phyloP scores from a whole-genome alignment of 2,888 invertebrate species.

The Heliconius cydno region DNA sequence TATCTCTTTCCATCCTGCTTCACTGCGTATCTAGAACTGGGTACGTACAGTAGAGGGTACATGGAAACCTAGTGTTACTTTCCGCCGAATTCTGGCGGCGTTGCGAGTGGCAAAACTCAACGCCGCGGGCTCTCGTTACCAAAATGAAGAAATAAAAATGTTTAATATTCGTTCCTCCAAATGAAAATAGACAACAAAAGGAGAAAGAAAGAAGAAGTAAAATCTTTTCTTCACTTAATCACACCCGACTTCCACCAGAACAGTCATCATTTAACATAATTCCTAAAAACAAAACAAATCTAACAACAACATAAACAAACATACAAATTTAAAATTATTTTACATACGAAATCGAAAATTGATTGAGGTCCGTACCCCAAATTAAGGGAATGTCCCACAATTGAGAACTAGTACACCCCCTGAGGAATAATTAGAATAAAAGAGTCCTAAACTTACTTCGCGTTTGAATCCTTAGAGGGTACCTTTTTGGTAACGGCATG shows the following conservation, averaged over 20 bases:
- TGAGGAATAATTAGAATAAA: slow-evolving; percentile 76
- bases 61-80: too few species aligned
- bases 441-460: slow-evolving; percentile 74
- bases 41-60: too few species aligned
- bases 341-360: slow-evolving; percentile 42
- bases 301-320: background rate
- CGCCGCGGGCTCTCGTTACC: too few species aligned
- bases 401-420: slow-evolving; percentile 62
- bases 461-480: slow-evolving; percentile 52
- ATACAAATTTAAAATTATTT: background rate
- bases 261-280: background rate
- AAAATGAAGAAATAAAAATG: too few species aligned
- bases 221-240: too few species aligned
- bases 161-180: too few species aligned
- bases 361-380: slow-evolving; percentile 54
- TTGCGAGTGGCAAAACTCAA: too few species aligned
- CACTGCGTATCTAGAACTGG: too few species aligned
- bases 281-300: background rate
- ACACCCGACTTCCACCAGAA: background rate
- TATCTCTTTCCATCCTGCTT: too few species aligned
- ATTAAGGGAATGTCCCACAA: slow-evolving; percentile 63
- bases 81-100: too few species aligned
- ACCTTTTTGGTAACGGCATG: slow-evolving; percentile 53
- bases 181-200: too few species aligned
- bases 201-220: too few species aligned